These are phyloP conservation scores for Solenodon paradoxus DNA, from an alignment of 2,113 vertebrate species.

Conservation along the genomic window DNA sequence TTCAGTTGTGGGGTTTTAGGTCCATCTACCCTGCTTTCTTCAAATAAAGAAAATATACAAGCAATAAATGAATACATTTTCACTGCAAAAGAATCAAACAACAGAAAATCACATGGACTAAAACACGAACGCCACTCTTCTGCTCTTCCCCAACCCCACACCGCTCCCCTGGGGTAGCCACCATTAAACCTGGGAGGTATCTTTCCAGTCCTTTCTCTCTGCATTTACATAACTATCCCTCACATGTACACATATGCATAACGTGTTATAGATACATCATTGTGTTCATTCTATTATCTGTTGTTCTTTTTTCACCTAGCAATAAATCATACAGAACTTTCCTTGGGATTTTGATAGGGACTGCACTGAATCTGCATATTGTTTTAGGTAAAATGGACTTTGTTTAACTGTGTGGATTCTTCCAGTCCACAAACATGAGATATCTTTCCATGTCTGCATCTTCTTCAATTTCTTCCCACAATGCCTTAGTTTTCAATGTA, in stretches of 20 bases:
- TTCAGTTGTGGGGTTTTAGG: not conserved
- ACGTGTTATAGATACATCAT: not conserved
- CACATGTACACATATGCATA: not conserved
- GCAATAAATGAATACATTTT: not conserved
- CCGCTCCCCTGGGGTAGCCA: not conserved
- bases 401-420: no score
- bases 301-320: not conserved
- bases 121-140: not conserved
- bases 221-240: not conserved
- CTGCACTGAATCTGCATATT: no score
- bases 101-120: not conserved
- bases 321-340: not conserved
- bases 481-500: no score
- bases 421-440: no score
- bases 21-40: not conserved
- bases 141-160: not conserved
- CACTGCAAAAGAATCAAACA: not conserved
- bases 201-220: not conserved
- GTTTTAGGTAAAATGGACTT: no score
- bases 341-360: not conserved
- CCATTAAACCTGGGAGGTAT: not conserved
- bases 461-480: no score
- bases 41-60: not conserved
- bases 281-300: not conserved
- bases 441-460: no score